Percentiles rank a stretch among this genome's conserved stretches.
Evolutionary conservation across 1,140 invertebrate genomes (phyloP).

Genomic region (Eumaeus atala): DNA sequence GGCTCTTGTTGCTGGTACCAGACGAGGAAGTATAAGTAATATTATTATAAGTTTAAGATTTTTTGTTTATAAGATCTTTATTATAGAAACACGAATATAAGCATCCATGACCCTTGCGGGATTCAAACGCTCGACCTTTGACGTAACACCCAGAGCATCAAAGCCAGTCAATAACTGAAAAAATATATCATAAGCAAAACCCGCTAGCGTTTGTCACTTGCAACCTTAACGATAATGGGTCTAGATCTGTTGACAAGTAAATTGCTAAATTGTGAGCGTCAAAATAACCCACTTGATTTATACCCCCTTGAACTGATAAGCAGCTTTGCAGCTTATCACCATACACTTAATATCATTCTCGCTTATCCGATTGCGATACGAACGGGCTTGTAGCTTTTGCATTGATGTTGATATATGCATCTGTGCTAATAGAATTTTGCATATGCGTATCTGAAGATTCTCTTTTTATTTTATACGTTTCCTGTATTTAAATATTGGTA

Average conservation of each 20-base stretch:
- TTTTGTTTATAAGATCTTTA: too few species aligned
- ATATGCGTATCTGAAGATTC: slow-evolving; percentile 9
- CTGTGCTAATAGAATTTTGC: slow-evolving; percentile 18
- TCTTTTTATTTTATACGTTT: too few species aligned
- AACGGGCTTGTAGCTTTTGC: slow-evolving; percentile 46
- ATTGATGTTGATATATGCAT: slow-evolving; percentile 48
- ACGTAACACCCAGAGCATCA: too few species aligned
- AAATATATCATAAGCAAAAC: too few species aligned
- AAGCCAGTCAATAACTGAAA: too few species aligned
- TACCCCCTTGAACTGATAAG: slow-evolving; percentile 13
- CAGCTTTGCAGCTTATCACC: slow-evolving; percentile 27
- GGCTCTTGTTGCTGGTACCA: too few species aligned
- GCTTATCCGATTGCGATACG: slow-evolving; percentile 26
- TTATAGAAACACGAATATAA: too few species aligned
- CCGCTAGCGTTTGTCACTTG: slow-evolving; percentile 22
- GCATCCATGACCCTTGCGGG: too few species aligned
- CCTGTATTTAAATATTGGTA: too few species aligned
- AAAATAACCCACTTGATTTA: slow-evolving; percentile 51
- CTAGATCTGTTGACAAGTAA: slow-evolving; percentile 55
- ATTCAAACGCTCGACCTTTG: too few species aligned
- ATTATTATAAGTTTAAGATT: too few species aligned
- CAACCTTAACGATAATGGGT: slow-evolving; percentile 18
- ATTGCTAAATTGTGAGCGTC: slow-evolving; percentile 56
- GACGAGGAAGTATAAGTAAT: too few species aligned
- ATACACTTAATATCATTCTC: slow-evolving; percentile 23